Conservation (phyloP, 2,888 invertebrate genomes). For the Ametastegia equiseti region DNA sequence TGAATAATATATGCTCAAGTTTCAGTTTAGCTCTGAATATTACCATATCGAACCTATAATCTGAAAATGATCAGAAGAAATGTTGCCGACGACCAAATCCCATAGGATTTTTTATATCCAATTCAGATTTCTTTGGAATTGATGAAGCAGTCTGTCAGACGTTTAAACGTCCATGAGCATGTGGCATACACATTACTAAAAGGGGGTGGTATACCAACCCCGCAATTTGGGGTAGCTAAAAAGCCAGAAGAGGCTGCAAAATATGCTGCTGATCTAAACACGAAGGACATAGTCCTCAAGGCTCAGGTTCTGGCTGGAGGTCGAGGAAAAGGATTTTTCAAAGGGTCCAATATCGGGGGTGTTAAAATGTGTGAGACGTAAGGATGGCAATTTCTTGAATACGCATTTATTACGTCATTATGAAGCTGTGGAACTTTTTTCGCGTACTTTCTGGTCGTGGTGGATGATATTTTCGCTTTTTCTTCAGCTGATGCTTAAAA, state of each 20-base stretch:
- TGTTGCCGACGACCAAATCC: not conserved
- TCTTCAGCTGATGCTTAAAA: not conserved
- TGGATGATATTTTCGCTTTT: too few relatives aligned
- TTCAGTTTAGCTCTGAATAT: not conserved
- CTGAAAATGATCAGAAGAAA: not conserved
- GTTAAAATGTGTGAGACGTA: constrained; percentile 91
- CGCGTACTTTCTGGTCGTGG: too few relatives aligned
- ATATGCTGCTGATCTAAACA: constrained; percentile 84
- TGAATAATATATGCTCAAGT: not conserved
- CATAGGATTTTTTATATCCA: not conserved
- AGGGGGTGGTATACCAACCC: constrained; percentile 90
- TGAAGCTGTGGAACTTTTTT: not conserved
- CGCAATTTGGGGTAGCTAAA: constrained; percentile 91
- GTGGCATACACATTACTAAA: constrained; percentile 91
- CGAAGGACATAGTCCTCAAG: constrained; percentile 89
- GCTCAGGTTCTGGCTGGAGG: constrained; percentile 95
- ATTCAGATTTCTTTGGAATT: not conserved
- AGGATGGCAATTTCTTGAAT: constrained; percentile 67
- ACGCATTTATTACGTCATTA: not conserved
- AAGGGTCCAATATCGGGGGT: constrained; percentile 94
- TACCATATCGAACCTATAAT: too few relatives aligned
- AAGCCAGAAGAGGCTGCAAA: constrained; percentile 86
- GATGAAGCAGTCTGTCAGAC: constrained; percentile 81
- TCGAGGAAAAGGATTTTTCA: constrained; percentile 92
- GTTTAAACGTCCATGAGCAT: constrained; percentile 95